phyloP scores from a whole-genome alignment of 2,113 vertebrate species.

The Hemicordylus capensis region DNA sequence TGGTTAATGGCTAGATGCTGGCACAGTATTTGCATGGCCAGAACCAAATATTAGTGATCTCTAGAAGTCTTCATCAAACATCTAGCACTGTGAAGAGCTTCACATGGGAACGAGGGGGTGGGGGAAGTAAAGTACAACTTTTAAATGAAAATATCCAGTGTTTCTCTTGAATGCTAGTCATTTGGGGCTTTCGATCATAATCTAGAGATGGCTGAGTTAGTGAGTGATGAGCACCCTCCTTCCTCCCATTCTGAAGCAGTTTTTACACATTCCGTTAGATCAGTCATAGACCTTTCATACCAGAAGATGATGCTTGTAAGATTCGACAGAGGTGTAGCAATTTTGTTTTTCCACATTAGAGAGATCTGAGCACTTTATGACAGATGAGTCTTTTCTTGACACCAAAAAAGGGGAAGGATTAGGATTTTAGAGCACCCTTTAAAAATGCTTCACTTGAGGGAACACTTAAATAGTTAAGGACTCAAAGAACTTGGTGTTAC shows the following conservation, averaged over 20 bases:
- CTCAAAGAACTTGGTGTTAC: background rate
- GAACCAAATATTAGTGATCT: background rate
- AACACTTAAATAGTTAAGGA: background rate
- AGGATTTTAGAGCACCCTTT: background rate
- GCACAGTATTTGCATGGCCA: background rate
- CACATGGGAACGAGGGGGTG: background rate
- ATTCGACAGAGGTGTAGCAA: conserved; percentile 3
- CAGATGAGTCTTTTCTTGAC: conserved; percentile 4
- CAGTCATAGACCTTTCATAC: conserved; percentile 10
- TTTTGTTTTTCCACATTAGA: background rate
- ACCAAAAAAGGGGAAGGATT: background rate
- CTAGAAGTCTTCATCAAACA: background rate
- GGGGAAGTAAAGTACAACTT: background rate
- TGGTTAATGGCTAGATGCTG: no score
- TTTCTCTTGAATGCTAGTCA: background rate
- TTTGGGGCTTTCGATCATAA: background rate
- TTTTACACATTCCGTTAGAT: conserved; percentile 16
- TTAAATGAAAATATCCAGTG: background rate
- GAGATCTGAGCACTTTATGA: conserved; percentile 4
- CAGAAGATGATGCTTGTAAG: background rate
- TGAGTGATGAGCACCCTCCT: background rate
- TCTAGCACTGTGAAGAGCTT: background rate
- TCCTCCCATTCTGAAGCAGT: background rate
- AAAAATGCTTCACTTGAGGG: background rate
- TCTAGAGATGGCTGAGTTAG: no score